Evolutionary conservation across 1,140 invertebrate species (phyloP).

Genomic region (Drosophila subobscura): DNA sequence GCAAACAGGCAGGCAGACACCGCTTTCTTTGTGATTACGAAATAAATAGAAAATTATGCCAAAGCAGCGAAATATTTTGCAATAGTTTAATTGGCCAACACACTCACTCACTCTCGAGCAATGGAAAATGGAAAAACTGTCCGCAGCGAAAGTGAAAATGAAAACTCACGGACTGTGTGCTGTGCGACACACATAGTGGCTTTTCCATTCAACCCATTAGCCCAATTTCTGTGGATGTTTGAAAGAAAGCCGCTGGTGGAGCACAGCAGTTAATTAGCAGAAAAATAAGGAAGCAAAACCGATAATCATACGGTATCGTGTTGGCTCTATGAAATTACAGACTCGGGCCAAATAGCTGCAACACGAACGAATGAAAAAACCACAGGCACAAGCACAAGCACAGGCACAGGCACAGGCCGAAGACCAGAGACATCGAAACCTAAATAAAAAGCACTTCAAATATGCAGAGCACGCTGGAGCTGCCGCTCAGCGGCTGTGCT

Average conservation of each 20-base stretch:
- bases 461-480: constrained; percentile 50
- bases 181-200: constrained; percentile 22
- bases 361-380: constrained; percentile 11
- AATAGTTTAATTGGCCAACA: constrained; percentile 68
- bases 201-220: constrained; percentile 47
- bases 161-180: constrained; percentile 29
- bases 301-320: constrained; percentile 56
- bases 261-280: constrained; percentile 60
- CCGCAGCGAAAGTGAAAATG: constrained; percentile 52
- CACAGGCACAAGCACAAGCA: too few relatives aligned
- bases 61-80: constrained; percentile 47
- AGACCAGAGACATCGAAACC: constrained; percentile 65
- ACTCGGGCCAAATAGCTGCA: constrained; percentile 33
- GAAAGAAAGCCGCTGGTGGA: constrained; percentile 27
- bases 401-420: too few relatives aligned
- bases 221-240: constrained; percentile 40
- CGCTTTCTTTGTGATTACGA: constrained; percentile 67
- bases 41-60: constrained; percentile 49
- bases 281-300: constrained; percentile 77
- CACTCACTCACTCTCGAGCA: constrained; percentile 16
- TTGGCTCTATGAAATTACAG: constrained; percentile 68
- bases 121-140: constrained; percentile 46
- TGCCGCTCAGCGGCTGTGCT: not conserved
- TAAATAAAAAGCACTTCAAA: constrained; percentile 55
- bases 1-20: constrained; percentile 16